Base-by-base conservation (phyloP, 2,113 vertebrate species). In the Microcebus griseorufus region DNA sequence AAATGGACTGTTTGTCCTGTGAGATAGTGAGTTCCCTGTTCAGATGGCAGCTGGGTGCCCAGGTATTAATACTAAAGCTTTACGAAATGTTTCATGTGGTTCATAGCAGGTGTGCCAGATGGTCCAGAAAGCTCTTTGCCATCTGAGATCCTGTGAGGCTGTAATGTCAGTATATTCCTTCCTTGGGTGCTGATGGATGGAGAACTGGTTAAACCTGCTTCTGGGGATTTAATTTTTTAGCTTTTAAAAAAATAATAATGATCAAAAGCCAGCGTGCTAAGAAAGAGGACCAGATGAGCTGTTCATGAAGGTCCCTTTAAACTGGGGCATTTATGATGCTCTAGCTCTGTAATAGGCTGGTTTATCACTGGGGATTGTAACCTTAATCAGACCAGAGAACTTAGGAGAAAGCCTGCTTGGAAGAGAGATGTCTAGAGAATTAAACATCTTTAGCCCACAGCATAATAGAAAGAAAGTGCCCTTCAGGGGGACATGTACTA, bases 371-470 rank as follows among this genome's bases (percentile, higher is more conserved):
- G 78, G 90, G 73, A 93, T 8, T 45, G 7, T 69, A 64, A 72
- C 5, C 72, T 93, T 94, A 94, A 92, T 93, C 83, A 94, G 48
- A 18, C 34, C 62, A 84, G 45, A 79, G 78, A 81, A 55, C 39
- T 85, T 60, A 58, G 32, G 72, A 65, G 90, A 67, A 39, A 39
- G 39, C 39, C 39, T 39, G 3, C 39, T 39, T 39, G 39, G 39
- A 39, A 39, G 39, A 39, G 39, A 39, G 39, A 39, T 60, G 42
- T 82, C 10, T 53, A 82, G 12, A 94, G 94, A 95, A 97, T 76
- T 83, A 91, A 29, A 90, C 37, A 55, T 85, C 89, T 94, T 94
- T 34, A 45, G 39, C 67, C 45, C 55, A 83, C 76, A 83, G 32
- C 73, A 39, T 91, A 94, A 83, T 20, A n/a, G 89, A 70, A 78